These are phyloP conservation scores for Anarrhichthys ocellatus DNA, from an alignment of 2,113 vertebrate genomes.

Conservation along the genomic window DNA sequence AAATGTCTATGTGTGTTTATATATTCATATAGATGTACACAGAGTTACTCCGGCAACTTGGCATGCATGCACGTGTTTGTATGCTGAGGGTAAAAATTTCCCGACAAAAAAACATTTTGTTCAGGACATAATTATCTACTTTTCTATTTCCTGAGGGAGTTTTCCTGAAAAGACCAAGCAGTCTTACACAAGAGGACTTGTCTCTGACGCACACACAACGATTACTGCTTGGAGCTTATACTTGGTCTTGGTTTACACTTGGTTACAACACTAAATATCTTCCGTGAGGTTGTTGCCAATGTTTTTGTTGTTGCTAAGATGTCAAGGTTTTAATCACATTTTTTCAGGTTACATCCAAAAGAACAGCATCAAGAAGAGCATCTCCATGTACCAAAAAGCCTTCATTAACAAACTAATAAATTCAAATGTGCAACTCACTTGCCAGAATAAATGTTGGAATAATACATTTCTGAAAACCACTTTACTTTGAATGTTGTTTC, in stretches of 20 bases:
- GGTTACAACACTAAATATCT: background rate
- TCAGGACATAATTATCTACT: slow-evolving; percentile 23
- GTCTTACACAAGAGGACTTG: background rate
- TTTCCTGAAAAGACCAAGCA: slow-evolving; percentile 22
- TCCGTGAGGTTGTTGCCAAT: too few species aligned
- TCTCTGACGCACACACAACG: slow-evolving; percentile 13
- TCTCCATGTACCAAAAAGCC: background rate
- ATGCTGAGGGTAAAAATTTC: background rate
- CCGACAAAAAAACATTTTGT: background rate
- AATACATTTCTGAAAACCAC: background rate
- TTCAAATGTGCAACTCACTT: background rate
- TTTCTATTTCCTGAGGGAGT: background rate
- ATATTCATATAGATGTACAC: background rate
- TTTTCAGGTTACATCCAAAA: background rate
- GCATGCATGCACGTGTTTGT: background rate
- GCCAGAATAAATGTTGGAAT: background rate
- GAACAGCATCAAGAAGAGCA: background rate
- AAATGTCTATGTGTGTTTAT: background rate
- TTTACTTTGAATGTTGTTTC: background rate
- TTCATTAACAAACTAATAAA: background rate
- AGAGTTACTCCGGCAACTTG: slow-evolving; percentile 2
- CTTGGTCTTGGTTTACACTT: background rate
- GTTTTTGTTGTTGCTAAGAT: slow-evolving; percentile 3
- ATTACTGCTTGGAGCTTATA: background rate
- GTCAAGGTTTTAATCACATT: background rate